Evolutionary conservation across 2,888 invertebrate genomes (phyloP), one percentile per base, ranked within the genome.

Genomic region (Perizoma affinitatum): DNA sequence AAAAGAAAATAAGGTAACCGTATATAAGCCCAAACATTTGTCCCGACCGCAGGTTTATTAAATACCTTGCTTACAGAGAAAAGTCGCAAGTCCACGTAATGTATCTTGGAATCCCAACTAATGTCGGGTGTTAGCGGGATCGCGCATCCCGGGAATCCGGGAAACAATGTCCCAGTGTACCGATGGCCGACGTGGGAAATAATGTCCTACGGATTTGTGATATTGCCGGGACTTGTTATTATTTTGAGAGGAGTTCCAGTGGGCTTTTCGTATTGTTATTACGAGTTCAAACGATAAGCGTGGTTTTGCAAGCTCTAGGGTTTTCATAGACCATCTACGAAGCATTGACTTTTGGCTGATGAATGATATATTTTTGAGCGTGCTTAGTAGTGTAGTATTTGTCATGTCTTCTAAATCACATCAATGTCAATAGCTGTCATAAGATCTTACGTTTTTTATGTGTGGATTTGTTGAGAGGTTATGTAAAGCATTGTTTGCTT

Each of bases 121-220:
- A 84, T 84, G 80, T 75, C 51, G 59, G 73, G 76, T 71, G 75
- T 82, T 80, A 80, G 44, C 70, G 61, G 68, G 71, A 66, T 74
- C 63, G 64, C 50, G 6, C 38, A 38, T 38, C 38, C 38, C 38
- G 38, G 38, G 38, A 38, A 38, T 38, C 62, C 54, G 66, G 61
- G 66, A 72, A 72, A 72, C 72, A 54, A 63, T 58, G 69, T 67
- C 69, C 73, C 70, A 36, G 44, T 11, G 68, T 11, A 6, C 44
- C 63, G 63, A 66, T 61, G 53, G 58, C 63, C 68, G 75, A 71
- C 71, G 63, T 73, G 72, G 69, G 68, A 63, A 58, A 62, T 60
- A 67, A 67, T 58, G 64, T 61, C 34, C 55, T 36, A 35, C 46
- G 66, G 68, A 69, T 74, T 72, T 73, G 63, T 54, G 47, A 41